phyloP scores from a whole-genome alignment of 2,113 vertebrate genomes.

The Eurystomus gularis region DNA sequence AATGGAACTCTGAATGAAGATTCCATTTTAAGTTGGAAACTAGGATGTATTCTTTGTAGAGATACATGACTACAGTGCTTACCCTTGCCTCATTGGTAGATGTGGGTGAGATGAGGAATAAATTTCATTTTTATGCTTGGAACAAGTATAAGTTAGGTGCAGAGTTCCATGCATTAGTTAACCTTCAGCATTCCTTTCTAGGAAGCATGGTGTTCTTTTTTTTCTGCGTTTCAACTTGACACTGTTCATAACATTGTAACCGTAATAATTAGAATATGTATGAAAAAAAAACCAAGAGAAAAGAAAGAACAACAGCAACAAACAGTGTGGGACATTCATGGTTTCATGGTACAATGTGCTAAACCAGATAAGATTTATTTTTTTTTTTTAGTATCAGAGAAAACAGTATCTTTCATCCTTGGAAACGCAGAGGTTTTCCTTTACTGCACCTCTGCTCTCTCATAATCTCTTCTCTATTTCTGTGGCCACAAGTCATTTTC shows the following conservation, averaged over 20 bases:
- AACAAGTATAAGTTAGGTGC: neutral
- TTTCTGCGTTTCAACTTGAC: neutral
- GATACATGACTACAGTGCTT: rapidly evolving
- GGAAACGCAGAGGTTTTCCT: neutral
- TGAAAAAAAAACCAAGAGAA: neutral
- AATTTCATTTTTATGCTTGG: neutral
- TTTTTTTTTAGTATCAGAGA: neutral
- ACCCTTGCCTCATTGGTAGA: neutral
- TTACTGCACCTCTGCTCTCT: neutral
- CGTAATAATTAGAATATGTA: neutral
- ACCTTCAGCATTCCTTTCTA: neutral
- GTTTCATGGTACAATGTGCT: neutral
- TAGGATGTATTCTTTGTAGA: neutral
- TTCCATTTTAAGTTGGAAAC: neutral
- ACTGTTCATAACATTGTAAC: neutral
- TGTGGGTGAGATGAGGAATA: neutral
- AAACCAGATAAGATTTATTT: neutral
- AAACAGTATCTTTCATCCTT: neutral
- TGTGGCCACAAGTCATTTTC: neutral
- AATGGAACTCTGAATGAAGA: neutral
- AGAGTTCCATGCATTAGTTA: neutral
- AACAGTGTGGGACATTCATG: neutral
- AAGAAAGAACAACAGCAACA: neutral
- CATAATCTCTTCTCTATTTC: neutral
- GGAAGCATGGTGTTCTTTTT: neutral